These are phyloP conservation scores for Drosophila mayri DNA, from an alignment of 1,140 invertebrate genomes.

Conservation along the genomic window DNA sequence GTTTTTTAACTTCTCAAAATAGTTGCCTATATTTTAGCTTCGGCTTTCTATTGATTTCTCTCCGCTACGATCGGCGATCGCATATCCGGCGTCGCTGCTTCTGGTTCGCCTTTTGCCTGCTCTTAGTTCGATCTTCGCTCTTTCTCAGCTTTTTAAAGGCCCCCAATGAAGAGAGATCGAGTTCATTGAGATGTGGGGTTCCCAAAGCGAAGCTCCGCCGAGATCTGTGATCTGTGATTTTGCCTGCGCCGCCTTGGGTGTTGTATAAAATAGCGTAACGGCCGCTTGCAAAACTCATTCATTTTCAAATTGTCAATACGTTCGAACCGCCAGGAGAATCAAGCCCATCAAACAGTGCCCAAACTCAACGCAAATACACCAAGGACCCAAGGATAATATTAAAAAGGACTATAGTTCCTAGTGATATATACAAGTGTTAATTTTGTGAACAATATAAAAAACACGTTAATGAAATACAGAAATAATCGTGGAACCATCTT, in stretches of 20 bases:
- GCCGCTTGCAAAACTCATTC: constrained; percentile 66
- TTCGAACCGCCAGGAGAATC: constrained; percentile 47
- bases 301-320: constrained; percentile 69
- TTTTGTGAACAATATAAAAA: constrained; percentile 26
- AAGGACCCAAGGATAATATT: constrained; percentile 4
- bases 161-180: constrained; percentile 25
- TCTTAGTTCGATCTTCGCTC: constrained; percentile 33
- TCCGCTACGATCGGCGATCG: constrained; percentile 19
- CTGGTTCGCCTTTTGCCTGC: constrained; percentile 1
- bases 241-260: constrained; percentile 35
- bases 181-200: constrained; percentile 27
- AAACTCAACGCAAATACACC: background rate
- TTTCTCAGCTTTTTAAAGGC: constrained; percentile 16
- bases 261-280: constrained; percentile 68
- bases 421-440: constrained; percentile 1
- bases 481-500: constrained; percentile 77
- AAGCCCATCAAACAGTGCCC: constrained; percentile 17
- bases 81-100: constrained; percentile 25
- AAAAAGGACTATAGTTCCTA: constrained; percentile 11
- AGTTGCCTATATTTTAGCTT: constrained; percentile 41
- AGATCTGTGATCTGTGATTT: constrained; percentile 37
- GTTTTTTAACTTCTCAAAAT: background rate
- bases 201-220: constrained; percentile 28
- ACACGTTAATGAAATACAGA: constrained; percentile 84
- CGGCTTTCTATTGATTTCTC: constrained; percentile 11